Base-by-base conservation (phyloP, 1,140 invertebrate genomes). In the Steinernema khuongi region DNA sequence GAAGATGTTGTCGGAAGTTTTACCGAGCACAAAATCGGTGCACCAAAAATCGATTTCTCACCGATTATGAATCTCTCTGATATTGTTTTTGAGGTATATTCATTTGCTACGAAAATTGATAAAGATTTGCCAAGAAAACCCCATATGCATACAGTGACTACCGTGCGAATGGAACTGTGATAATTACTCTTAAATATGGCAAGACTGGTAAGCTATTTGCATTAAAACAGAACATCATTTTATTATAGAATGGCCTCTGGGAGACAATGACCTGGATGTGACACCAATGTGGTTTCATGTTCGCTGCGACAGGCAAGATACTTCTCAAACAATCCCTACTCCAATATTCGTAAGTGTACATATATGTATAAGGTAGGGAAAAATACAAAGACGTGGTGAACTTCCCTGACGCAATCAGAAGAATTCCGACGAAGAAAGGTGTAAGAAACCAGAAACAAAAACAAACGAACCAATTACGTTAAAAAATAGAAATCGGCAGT, bases 321-420 rank as follows among this genome's bases (percentile, higher is more conserved):
- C 79, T 4, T 71, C 67, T 17, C 66, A 76, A 67, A 77, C 73
- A 26, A 68, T 81, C 7, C 81, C 83, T 19, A 68, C 73, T n/a
- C 78, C 82, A 1, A 75, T 79, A 50, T 83, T 83, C 74, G 83
- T 85, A 70, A 68, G 80, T 67, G 30, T n/a, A n/a, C n/a, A n/a
- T n/a, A n/a, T n/a, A n/a, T n/a, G n/a, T n/a, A n/a, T n/a, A n/a
- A n/a, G n/a, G n/a, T n/a, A n/a, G n/a, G n/a, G n/a, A n/a, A n/a
- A n/a, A n/a, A n/a, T n/a, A n/a, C n/a, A n/a, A n/a, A n/a, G n/a
- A n/a, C n/a, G n/a, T n/a, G n/a, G n/a, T n/a, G n/a, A n/a, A n/a
- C n/a, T n/a, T n/a, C n/a, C n/a, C n/a, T n/a, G n/a, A n/a, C n/a
- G n/a, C n/a, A n/a, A n/a, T n/a, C n/a, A n/a, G n/a, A n/a, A n/a